Base-by-base conservation (phyloP, 2,797 vertebrate species). In the Poeciliopsis turneri region DNA sequence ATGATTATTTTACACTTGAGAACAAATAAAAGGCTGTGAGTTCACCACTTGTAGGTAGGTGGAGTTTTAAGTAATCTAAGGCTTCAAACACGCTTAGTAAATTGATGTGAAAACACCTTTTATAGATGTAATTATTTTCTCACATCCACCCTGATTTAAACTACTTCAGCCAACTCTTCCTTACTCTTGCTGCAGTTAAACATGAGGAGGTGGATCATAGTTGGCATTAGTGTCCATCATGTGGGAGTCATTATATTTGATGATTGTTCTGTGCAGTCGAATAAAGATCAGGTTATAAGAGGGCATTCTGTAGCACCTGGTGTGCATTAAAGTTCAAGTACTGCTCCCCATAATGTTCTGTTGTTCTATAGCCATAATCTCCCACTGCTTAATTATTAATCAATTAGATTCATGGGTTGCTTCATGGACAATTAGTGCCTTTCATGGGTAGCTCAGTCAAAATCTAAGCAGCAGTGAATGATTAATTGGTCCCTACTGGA, bases 251-350 rank as follows among this genome's bases (percentile, higher is more conserved):
- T 90, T 79, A 80, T 43, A 36, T 78, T 72, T 72, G 69, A 86
- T 83, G 79, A 84, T 87, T 85, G 78, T 79, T 82, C 84, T 87
- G 75, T 75, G 57, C 55, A 6, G 73, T 69, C n/a, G 30, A 75
- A 77, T 82, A 82, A 88, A 85, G 70, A 30, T 75, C 1, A 36
- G 68, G 33, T 47, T 66, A 79, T 49, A 82, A 49, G 59, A 78
- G 61, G 64, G 39, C 72, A 39, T 85, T 91, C 90, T 79, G 84
- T 33, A 73, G 73, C 85, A 82, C 15, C 83, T 53, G 84, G 81
- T 79, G 80, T 80, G 77, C 25, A 68, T 86, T 82, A 49, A 83
- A 80, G 72, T 71, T 61, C 43, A 49, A 43, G 51, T 70, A 39
- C 59, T 23, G 69, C 75, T 85, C 72, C 74, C 13, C 45, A 47